Evolutionary conservation across 2,888 invertebrate species (phyloP), one percentile per base, ranked within the genome.

Genomic region (Hyppa rectilinea): DNA sequence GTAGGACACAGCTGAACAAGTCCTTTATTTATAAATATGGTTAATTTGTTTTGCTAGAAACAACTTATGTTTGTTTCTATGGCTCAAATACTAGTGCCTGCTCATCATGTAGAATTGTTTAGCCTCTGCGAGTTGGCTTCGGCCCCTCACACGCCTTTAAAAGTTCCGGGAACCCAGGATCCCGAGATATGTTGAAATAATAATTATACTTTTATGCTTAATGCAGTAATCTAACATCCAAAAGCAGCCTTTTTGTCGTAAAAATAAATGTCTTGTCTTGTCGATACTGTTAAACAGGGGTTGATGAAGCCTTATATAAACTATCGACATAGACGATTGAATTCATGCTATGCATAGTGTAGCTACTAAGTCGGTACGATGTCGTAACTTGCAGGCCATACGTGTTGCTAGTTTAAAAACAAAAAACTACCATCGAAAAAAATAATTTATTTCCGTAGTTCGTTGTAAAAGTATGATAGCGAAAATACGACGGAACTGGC

Each of bases 301-400:
- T n/a, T n/a, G n/a, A n/a, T n/a, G n/a, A n/a, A 12, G 12, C 31
- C 36, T 10, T 10, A 10, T 29, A 52, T 36, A 61, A 34, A 59
- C 9, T 72, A 69, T 64, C 52, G 49, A 62, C 43, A 56, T 14
- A 62, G 14, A 49, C 80, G 50, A 73, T 71, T 72, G 67, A 80
- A 78, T 68, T 52, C 40, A 62, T 74, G 63, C 47, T 70, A 55
- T 47, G 58, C 59, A 36, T 23, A 55, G 50, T 43, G 38, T 14
- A 20, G 83, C 34, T 83, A 81, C 78, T 83, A 78, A 78, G 69
- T 75, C 55, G n/a, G n/a, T n/a, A n/a, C n/a, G 23, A 59, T 71
- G 72, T 82, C 80, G 65, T 71, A 80, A 73, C 80, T 59, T 60
- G 50, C 70, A 65, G 49, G 31, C 56, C 56, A 52, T 55, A 55